Evolutionary conservation across 2,113 vertebrate species (phyloP).

Genomic region (Geothlypis trichas): DNA sequence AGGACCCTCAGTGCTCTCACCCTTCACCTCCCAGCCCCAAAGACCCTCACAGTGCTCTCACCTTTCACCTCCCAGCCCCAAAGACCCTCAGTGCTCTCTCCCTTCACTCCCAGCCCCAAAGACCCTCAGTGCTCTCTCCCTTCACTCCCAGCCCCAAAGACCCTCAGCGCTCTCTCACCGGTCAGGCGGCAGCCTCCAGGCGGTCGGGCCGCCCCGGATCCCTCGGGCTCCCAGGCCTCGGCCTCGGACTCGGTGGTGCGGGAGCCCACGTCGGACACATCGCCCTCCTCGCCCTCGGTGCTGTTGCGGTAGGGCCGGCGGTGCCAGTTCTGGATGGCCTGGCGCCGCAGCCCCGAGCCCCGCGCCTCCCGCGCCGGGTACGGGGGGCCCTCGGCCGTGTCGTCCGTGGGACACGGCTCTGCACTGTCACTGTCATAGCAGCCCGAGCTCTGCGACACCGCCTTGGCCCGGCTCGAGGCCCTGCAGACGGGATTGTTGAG

Average conservation of each 20-base stretch:
- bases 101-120: too few species aligned
- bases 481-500: constrained; percentile 54
- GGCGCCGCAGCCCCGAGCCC: constrained; percentile 90
- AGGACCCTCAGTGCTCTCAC: too few species aligned
- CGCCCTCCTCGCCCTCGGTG: constrained; percentile 94
- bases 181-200: constrained; percentile 78
- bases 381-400: constrained; percentile 78
- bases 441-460: constrained; percentile 89
- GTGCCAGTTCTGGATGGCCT: constrained; percentile 98
- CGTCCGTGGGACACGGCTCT: constrained; percentile 86
- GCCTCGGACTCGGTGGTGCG: constrained; percentile 94
- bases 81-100: too few species aligned
- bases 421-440: constrained; percentile 95
- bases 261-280: constrained; percentile 92
- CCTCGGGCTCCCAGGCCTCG: constrained; percentile 89
- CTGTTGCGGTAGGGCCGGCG: constrained; percentile 94
- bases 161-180: constrained; percentile 55
- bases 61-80: too few species aligned
- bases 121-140: too few species aligned
- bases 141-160: too few species aligned
- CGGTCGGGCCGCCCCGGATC: constrained; percentile 27
- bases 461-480: constrained; percentile 86
- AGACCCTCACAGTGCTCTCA: too few species aligned
- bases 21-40: too few species aligned
- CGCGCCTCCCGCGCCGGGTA: constrained; percentile 70